Evolutionary conservation across 2,888 invertebrate genomes (phyloP), one percentile per base, ranked within the genome.

Genomic region (Cerceris rybyensis): DNA sequence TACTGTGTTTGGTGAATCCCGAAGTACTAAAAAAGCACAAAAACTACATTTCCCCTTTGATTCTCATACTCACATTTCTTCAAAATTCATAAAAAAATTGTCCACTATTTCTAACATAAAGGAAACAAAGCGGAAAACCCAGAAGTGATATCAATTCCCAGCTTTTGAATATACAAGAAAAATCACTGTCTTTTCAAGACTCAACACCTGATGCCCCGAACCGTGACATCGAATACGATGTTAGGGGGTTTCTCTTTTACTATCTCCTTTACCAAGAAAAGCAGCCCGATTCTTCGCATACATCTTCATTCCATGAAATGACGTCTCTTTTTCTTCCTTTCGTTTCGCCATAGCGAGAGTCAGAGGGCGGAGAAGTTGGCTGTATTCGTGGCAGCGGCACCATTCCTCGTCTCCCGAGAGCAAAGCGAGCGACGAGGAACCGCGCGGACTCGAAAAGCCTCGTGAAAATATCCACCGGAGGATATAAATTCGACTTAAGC

Each of bases 301-400:
- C 81, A 85, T 88, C 86, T 89, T 89, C 83, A 87, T 88, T 88
- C 66, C 81, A 17, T 16, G 73, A 67, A 85, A 84, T 82, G 70
- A 65, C 76, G 60, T 57, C 64, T 57, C 66, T 49, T 60, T 52
- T 42, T 14, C 59, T 60, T 28, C 58, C 52, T n/a, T 50, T 46
- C 54, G 7, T 42, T 58, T 49, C 46, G 39, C 58, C 64, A 41
- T 43, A 52, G 50, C 55, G 43, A 39, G 50, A 39, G 11, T 14
- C 28, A 28, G 28, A 28, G 28, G 28, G 28, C 28, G 28, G 39
- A 43, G 65, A 54, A 66, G 57, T 50, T 57, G 67, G 41, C 65
- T 70, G 16, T 52, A 57, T 54, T 68, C 61, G 61, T 68, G 73
- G 71, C 67, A 69, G 61, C 61, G 61, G 63, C 63, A 50, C 63